Evolutionary conservation across 2,888 invertebrate genomes (phyloP).

Genomic region (Amphipyra tragopoginis): DNA sequence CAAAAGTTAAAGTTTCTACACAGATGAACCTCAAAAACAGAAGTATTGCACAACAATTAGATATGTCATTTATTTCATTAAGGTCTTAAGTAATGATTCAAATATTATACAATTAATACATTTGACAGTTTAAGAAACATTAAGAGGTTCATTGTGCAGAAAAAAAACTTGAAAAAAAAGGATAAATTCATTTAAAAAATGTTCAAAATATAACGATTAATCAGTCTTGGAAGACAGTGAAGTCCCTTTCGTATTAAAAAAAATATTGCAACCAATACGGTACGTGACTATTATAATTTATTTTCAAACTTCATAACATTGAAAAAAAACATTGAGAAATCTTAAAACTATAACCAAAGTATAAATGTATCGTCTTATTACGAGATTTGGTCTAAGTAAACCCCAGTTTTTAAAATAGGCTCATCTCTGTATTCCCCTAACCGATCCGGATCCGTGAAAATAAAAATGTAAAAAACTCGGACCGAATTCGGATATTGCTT

Average conservation of each 20-base stretch:
- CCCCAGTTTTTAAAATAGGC: too few species aligned
- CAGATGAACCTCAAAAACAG: conserved; percentile 19
- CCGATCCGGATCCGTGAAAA: too few species aligned
- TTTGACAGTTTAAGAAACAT: background rate
- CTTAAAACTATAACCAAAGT: too few species aligned
- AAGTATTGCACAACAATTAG: conserved; percentile 32
- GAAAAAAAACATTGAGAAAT: background rate
- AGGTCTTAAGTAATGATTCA: background rate
- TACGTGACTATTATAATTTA: conserved; percentile 16
- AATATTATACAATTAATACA: too few species aligned
- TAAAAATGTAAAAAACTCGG: too few species aligned
- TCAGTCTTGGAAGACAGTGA: conserved; percentile 80
- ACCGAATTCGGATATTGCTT: too few species aligned
- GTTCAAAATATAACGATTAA: conserved; percentile 72
- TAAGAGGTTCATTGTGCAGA: conserved; percentile 25
- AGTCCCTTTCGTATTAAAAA: conserved; percentile 66
- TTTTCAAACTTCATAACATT: background rate
- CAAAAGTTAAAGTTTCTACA: too few species aligned
- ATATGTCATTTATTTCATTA: conserved; percentile 34
- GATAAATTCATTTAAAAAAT: conserved; percentile 26
- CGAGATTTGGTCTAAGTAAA: too few species aligned
- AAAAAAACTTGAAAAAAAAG: background rate
- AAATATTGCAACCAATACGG: conserved; percentile 32
- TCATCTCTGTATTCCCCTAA: too few species aligned
- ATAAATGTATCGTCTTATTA: too few species aligned